Percentiles rank a stretch among this genome's conserved stretches.
These are phyloP conservation scores for Scolopax rusticola DNA, from an alignment of 2,797 vertebrate genomes.

Conservation along the genomic window DNA sequence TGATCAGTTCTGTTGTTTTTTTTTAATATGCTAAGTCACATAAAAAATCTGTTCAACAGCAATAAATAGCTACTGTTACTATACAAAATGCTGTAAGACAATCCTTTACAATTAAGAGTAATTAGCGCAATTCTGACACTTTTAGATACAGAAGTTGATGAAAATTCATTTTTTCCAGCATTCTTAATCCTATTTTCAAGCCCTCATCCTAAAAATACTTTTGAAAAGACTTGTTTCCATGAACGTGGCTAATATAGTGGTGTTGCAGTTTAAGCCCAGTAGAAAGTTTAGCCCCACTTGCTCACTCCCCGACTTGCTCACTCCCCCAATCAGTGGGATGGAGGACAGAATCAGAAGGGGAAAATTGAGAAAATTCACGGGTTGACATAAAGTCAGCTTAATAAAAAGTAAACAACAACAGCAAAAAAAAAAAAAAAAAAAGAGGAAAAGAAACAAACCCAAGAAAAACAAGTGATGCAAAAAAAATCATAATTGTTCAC, in stretches of 20 bases:
- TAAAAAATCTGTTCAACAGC: background rate
- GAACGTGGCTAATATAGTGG: background rate
- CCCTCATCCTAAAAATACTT: background rate
- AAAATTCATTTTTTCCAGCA: background rate
- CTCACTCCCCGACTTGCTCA: background rate
- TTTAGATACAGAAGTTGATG: background rate
- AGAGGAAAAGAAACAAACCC: background rate
- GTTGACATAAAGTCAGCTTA: background rate
- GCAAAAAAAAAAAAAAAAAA: background rate
- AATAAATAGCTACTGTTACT: background rate
- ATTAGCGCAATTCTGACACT: background rate
- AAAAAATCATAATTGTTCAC: fast-evolving
- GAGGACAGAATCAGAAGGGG: background rate
- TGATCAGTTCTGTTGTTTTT: background rate
- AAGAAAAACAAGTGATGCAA: background rate
- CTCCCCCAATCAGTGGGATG: background rate
- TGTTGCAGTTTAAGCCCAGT: fast-evolving
- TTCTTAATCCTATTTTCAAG: background rate
- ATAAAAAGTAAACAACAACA: background rate
- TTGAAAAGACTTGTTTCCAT: background rate
- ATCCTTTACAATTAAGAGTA: background rate
- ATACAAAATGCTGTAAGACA: background rate
- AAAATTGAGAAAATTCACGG: background rate
- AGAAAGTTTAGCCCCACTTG: background rate
- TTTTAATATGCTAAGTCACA: fast-evolving